These are phyloP conservation scores for Martes martes DNA, from an alignment of 2,113 vertebrate genomes.

Conservation along the genomic window DNA sequence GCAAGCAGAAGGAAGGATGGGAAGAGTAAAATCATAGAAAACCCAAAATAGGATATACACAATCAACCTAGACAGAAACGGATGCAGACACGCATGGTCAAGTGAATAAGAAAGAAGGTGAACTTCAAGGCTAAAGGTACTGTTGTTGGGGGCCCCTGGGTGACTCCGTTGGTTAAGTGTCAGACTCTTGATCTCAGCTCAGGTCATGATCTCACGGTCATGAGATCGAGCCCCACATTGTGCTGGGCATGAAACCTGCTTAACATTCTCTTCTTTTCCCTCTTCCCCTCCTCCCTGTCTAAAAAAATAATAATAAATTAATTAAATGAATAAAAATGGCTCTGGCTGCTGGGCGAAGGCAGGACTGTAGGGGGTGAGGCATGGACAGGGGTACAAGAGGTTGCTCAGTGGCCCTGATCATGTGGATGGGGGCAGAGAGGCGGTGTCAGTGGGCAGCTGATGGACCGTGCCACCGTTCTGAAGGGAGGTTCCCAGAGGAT, in stretches of 20 bases:
- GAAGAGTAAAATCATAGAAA: not conserved
- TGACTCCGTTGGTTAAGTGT: not conserved
- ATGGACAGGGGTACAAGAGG: no score
- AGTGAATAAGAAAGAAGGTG: not conserved
- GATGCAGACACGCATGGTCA: not conserved
- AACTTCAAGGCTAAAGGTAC: not conserved
- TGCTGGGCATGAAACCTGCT: not conserved
- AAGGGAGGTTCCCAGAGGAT: no score
- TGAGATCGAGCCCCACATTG: not conserved
- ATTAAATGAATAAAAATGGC: not conserved
- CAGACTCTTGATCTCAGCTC: not conserved
- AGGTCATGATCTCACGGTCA: not conserved
- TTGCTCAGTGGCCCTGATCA: not conserved
- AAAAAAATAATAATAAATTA: not conserved
- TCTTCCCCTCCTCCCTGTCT: not conserved
- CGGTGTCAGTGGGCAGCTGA: fast-evolving
- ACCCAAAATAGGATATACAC: not conserved
- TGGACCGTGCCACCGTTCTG: fast-evolving
- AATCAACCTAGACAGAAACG: not conserved
- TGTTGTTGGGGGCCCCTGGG: not conserved
- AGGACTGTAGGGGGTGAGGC: not conserved
- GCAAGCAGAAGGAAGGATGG: not conserved
- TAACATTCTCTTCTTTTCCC: not conserved
- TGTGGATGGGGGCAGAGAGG: fast-evolving
- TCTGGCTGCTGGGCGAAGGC: not conserved